A percentile compares a stretch with the other conserved stretches of the same genome.
phyloP scores from a whole-genome alignment of 2,888 invertebrate genomes.

The Dusona sp. region DNA sequence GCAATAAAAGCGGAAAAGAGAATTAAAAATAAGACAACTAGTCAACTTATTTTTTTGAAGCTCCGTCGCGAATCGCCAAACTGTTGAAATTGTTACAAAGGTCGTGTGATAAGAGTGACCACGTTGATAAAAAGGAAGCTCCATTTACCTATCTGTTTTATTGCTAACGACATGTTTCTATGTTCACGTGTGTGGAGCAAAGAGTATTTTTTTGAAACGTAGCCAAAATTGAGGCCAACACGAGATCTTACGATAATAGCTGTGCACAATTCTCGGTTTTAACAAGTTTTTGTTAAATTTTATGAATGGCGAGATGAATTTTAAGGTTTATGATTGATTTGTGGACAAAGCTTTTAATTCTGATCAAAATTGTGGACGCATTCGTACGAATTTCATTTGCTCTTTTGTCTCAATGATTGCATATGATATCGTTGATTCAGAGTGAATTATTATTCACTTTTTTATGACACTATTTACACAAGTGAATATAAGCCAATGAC shows the following conservation, averaged over 20 bases:
- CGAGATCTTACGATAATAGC: neutral
- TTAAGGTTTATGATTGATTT: neutral
- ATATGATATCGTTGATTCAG: constrained; percentile 2
- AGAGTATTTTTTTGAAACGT: constrained; percentile 16
- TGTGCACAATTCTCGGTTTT: neutral
- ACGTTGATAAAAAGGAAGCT: neutral
- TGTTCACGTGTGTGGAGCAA: neutral
- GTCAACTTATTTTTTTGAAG: neutral
- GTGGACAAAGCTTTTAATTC: neutral
- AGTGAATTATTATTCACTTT: neutral
- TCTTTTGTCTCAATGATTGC: neutral
- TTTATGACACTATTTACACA: constrained; percentile 9
- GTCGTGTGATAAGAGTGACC: neutral
- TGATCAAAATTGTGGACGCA: neutral
- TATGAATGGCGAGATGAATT: neutral
- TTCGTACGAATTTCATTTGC: neutral
- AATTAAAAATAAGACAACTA: neutral
- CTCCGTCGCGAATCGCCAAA: neutral
- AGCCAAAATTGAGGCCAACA: constrained; percentile 34
- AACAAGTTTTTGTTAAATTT: neutral
- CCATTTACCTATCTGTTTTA: neutral
- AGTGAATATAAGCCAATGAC: neutral
- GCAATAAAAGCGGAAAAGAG: neutral
- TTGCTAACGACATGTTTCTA: neutral
- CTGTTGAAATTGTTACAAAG: neutral